phyloP scores from a whole-genome alignment of 2,113 vertebrate genomes.

The Pituophis catenifer region DNA sequence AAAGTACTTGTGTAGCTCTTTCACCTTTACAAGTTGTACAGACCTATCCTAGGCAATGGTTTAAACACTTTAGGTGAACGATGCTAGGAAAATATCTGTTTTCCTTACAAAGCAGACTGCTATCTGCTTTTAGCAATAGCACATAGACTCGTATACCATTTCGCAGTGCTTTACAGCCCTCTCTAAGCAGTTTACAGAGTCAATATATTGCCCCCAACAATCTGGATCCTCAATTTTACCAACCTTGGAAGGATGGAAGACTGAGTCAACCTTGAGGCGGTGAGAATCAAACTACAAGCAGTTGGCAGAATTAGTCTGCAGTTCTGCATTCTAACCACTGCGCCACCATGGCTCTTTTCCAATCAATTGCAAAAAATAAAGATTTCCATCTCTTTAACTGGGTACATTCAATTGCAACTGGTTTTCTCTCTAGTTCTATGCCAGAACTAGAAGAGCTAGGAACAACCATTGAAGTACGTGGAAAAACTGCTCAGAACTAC shows the following conservation, averaged over 20 bases:
- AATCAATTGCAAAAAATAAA: neutral
- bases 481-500: neutral
- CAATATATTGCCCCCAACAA: neutral
- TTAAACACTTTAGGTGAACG: neutral
- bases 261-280: neutral
- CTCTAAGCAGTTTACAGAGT: neutral
- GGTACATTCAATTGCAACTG: neutral
- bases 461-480: neutral
- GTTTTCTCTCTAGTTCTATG: neutral
- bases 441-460: neutral
- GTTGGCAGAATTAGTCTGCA: neutral
- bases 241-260: too few relatives aligned
- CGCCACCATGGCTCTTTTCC: neutral
- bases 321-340: neutral
- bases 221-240: neutral
- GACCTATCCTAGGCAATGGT: neutral
- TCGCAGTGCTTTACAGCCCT: neutral
- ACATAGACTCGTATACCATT: neutral
- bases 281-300: neutral
- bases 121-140: neutral
- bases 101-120: neutral
- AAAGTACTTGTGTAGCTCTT: neutral
- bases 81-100: neutral
- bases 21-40: neutral
- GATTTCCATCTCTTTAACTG: neutral